phyloP scores from a whole-genome alignment of 2,113 vertebrate species.

The Panthera tigris region DNA sequence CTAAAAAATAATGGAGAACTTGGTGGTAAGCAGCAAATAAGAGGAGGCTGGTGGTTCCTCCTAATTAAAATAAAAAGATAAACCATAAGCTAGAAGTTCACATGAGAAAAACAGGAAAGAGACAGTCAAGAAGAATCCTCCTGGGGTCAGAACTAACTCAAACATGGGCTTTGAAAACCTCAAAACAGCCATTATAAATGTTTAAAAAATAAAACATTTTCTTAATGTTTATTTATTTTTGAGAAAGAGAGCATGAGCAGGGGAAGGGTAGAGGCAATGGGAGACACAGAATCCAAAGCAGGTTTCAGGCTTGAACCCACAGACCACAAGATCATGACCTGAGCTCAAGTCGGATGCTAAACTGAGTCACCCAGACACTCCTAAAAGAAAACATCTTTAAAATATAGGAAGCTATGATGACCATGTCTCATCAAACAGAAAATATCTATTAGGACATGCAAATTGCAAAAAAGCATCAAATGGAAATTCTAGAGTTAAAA shows the following conservation, averaged over 20 bases:
- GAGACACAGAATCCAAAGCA: too few relatives aligned
- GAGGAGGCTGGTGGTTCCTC: background rate
- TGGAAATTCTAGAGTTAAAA: background rate
- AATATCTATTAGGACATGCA: background rate
- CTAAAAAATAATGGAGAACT: background rate
- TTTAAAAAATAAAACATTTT: background rate
- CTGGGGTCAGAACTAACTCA: background rate
- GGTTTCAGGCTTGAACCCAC: too few relatives aligned
- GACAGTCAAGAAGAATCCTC: background rate
- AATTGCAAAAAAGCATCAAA: background rate
- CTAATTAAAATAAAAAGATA: background rate
- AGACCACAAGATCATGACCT: too few relatives aligned
- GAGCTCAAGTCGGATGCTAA: too few relatives aligned
- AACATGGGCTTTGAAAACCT: background rate
- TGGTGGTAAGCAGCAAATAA: background rate
- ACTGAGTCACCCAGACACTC: too few relatives aligned
- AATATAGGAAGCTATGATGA: background rate
- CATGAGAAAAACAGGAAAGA: background rate
- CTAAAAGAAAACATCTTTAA: background rate
- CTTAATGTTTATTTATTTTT: too few relatives aligned
- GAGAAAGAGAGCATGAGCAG: too few relatives aligned
- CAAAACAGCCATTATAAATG: background rate
- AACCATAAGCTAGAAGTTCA: background rate
- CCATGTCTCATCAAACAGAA: background rate
- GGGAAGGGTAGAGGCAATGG: too few relatives aligned